Conservation (phyloP, 2,113 vertebrate species). For the Oostethus manadensis region DNA sequence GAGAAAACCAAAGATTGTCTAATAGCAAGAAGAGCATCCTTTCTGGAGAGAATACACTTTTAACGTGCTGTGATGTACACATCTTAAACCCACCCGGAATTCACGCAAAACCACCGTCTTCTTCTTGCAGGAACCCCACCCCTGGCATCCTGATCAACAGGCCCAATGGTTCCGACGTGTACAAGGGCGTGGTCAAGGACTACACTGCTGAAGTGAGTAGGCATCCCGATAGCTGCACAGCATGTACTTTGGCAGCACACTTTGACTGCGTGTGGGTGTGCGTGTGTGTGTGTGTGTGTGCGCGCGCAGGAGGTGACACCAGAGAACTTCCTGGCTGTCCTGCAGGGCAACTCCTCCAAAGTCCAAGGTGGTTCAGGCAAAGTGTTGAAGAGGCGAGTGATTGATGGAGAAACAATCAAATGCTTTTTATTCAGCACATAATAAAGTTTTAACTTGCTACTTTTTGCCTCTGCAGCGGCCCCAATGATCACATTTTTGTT, state of each 20-base stretch:
- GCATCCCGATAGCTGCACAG: no score
- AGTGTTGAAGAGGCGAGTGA: conserved; percentile 83
- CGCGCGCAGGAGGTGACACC: conserved; percentile 82
- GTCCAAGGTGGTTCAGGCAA: conserved; percentile 87
- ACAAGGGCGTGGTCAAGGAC: conserved; percentile 85
- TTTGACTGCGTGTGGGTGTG: neutral
- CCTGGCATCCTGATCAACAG: conserved; percentile 88
- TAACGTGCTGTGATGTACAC: no score
- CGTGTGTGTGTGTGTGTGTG: neutral
- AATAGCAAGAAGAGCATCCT: no score
- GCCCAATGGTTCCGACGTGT: conserved; percentile 91
- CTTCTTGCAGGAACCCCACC: conserved; percentile 82
- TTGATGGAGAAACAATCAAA: no score
- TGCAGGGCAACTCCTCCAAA: conserved; percentile 79
- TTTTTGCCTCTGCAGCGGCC: conserved; percentile 76
- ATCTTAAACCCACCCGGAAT: no score
- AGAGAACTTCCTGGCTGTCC: conserved; percentile 85
- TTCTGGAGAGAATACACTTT: no score
- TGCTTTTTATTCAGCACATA: neutral
- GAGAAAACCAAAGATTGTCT: no score
- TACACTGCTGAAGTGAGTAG: conserved; percentile 80
- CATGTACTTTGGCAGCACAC: neutral
- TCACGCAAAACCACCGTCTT: neutral
- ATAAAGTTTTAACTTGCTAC: neutral
- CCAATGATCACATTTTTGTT: conserved; percentile 88